Evolutionary conservation across 30 jellyfish, hydroid and myxozoan genomes (phyloP).

Genomic region (Aurelia aurita complex sp. Pacific): DNA sequence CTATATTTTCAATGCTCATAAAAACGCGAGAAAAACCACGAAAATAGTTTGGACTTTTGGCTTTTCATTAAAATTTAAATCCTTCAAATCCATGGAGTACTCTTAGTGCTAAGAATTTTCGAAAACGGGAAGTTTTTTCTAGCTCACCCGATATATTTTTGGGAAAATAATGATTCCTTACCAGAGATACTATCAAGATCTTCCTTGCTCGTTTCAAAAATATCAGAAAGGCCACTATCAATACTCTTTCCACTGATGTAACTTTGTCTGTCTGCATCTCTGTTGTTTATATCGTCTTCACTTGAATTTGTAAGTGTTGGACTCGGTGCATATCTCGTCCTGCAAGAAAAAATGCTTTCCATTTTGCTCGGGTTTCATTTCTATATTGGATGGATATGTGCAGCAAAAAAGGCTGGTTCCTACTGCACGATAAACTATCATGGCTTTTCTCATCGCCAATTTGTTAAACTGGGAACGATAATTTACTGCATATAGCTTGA

Average conservation of each 20-base stretch:
- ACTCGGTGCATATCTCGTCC: slow-evolving; percentile 34
- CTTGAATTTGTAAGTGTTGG: slow-evolving; percentile 45
- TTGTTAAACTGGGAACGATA: too few relatives aligned
- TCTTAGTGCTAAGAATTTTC: not conserved
- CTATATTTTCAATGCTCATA: too few relatives aligned
- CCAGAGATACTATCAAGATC: slow-evolving; percentile 3
- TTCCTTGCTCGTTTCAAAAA: slow-evolving; percentile 49
- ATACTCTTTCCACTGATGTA: slow-evolving; percentile 49
- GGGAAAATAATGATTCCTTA: not conserved
- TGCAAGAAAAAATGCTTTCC: not conserved
- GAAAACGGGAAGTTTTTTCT: not conserved
- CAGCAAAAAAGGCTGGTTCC: too few relatives aligned
- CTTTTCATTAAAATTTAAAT: not conserved
- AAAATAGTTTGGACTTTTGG: not conserved
- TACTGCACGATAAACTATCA: too few relatives aligned
- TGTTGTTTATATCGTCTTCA: slow-evolving; percentile 51
- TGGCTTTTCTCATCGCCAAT: too few relatives aligned
- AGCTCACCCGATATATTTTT: not conserved
- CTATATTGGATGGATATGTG: too few relatives aligned
- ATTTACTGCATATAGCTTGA: too few relatives aligned
- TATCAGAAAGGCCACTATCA: slow-evolving; percentile 74
- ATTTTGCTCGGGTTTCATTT: too few relatives aligned
- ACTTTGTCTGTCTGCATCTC: slow-evolving; percentile 54
- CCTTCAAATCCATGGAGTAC: not conserved
- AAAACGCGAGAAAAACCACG: too few relatives aligned